These are phyloP conservation scores for Hippocampus abdominalis DNA, from an alignment of 2,113 vertebrate species.

Conservation along the genomic window DNA sequence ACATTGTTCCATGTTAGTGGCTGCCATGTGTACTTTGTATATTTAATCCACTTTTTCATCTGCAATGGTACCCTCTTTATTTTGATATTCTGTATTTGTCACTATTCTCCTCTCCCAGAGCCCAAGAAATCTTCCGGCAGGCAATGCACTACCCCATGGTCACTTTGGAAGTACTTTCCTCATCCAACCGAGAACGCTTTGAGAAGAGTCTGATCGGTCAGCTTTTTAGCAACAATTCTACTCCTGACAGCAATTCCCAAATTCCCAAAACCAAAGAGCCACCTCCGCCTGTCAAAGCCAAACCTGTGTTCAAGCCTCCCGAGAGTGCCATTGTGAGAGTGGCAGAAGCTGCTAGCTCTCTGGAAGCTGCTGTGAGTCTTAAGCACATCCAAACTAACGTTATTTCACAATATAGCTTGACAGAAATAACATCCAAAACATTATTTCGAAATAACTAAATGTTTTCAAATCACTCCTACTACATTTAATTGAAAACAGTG, in stretches of 20 bases:
- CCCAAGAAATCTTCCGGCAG: conserved; percentile 91
- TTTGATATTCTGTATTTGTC: background rate
- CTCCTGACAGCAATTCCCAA: conserved; percentile 65
- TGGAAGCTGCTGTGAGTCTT: conserved; percentile 45
- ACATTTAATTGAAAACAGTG: too few relatives aligned
- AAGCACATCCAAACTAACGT: conserved; percentile 6
- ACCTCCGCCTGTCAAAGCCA: conserved; percentile 75
- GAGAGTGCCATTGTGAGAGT: conserved; percentile 52
- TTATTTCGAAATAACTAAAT: background rate
- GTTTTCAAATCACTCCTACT: too few relatives aligned
- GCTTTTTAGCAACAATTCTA: conserved; percentile 58
- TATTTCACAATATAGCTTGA: conserved; percentile 1
- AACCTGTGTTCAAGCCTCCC: conserved; percentile 66
- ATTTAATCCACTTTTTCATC: background rate
- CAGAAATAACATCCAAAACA: background rate
- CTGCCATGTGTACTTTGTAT: background rate
- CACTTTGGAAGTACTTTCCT: conserved; percentile 80
- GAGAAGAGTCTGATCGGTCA: conserved; percentile 85
- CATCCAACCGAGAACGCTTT: conserved; percentile 81
- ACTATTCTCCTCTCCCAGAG: conserved; percentile 62
- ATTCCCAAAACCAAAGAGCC: conserved; percentile 71
- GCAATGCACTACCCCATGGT: conserved; percentile 84
- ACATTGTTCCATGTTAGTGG: background rate
- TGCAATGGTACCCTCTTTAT: background rate
- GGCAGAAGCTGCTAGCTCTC: conserved; percentile 41